Base-by-base conservation (phyloP, 2,888 invertebrate genomes). In the Octodonta nipae region DNA sequence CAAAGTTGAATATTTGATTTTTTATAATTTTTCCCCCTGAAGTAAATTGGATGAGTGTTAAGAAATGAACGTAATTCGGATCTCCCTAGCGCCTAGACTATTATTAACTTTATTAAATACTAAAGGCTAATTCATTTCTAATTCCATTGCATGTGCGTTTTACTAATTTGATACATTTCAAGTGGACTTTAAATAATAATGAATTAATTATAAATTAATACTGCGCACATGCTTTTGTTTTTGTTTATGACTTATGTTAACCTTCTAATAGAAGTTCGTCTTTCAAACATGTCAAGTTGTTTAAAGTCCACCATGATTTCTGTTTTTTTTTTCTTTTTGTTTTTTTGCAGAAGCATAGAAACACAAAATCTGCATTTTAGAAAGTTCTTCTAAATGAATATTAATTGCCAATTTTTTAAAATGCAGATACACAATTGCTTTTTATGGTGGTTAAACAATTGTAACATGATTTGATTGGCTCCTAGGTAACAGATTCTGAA, bases 401-500 rank as follows among this genome's bases (percentile, higher is more conserved):
- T 20, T 28, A 30, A 29, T 38, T 16, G 2, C 26, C n/a, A n/a
- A n/a, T n/a, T 2, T 13, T 20, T 3, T 11, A 11, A 20, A 13
- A 3, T 25, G 11, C 15, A n/a, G 4, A 5, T 11, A n/a, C n/a
- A n/a, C n/a, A n/a, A n/a, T n/a, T n/a, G n/a, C n/a, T n/a, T n/a
- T n/a, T 8, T 31, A 16, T 31, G 28, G 37, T 37, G 53, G 52
- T 52, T 52, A 13, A 56, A n/a, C n/a, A n/a, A n/a, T n/a, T n/a
- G n/a, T 52, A 52, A 60, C 59, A 57, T 60, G 56, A 60, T 62
- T 60, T 61, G 58, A 60, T 61, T 56, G 55, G 49, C 42, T 53
- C 49, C 52, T 54, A 61, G 61, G 61, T 62, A 36, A 55, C 55
- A 42, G 78, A 76, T 58, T 78, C 78, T 15, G 78, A 79, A 58